phyloP scores from a whole-genome alignment of 2,113 vertebrate genomes.

The Cololabis saira region DNA sequence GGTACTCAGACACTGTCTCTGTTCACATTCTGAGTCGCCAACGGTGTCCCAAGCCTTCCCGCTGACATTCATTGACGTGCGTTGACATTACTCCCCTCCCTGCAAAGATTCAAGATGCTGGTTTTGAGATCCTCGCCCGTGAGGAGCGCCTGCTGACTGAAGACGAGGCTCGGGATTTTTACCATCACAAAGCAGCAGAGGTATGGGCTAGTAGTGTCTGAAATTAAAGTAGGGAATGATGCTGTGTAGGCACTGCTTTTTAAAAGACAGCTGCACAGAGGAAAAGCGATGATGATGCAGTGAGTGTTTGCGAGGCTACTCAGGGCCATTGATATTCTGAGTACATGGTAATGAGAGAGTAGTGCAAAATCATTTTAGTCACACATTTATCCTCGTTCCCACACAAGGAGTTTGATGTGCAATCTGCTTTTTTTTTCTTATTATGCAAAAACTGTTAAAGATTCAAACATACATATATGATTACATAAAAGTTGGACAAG shows the following conservation, averaged over 20 bases:
- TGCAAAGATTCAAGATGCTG: slow-evolving; percentile 86
- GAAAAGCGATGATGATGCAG: slow-evolving; percentile 11
- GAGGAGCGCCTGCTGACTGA: slow-evolving; percentile 83
- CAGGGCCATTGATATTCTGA: slow-evolving; percentile 33
- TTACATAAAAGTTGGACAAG: slow-evolving; percentile 9
- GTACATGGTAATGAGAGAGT: slow-evolving; percentile 22
- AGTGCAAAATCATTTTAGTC: slow-evolving; percentile 46
- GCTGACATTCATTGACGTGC: slow-evolving; percentile 36
- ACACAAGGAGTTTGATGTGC: slow-evolving; percentile 50
- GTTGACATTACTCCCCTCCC: slow-evolving; percentile 18
- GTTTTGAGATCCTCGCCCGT: slow-evolving; percentile 86
- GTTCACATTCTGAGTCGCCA: slow-evolving; percentile 30
- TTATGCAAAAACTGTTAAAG: slow-evolving; percentile 30
- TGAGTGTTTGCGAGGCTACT: slow-evolving; percentile 27
- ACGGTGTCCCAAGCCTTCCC: slow-evolving; percentile 40
- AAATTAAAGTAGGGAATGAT: background rate
- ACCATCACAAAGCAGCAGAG: slow-evolving; percentile 84
- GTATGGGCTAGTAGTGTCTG: slow-evolving; percentile 53
- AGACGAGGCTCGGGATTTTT: slow-evolving; percentile 82
- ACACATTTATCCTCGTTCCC: slow-evolving; percentile 49
- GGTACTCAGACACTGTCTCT: slow-evolving; percentile 71
- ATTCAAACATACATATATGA: slow-evolving; percentile 33
- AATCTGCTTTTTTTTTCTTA: slow-evolving; percentile 57
- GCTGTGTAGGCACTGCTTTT: background rate
- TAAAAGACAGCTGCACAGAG: slow-evolving; percentile 1